Percentiles rank a stretch among this genome's conserved stretches.
phyloP scores from a whole-genome alignment of 2,797 vertebrate species.

The Pygocentrus nattereri region DNA sequence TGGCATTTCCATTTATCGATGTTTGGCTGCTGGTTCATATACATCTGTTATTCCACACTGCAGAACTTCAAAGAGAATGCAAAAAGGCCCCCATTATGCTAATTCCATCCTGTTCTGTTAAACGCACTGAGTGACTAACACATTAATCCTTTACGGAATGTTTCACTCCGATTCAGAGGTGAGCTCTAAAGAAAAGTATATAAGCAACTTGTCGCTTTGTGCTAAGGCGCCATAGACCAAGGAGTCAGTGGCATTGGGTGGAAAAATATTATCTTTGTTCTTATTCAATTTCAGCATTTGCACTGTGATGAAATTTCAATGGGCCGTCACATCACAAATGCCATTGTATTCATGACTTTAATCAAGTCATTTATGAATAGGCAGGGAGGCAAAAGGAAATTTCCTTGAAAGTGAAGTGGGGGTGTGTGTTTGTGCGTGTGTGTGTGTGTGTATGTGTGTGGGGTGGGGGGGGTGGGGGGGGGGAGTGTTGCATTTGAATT shows the following conservation, averaged over 20 bases:
- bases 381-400: slow-evolving; percentile 37
- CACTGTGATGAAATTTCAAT: slow-evolving; percentile 31
- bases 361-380: slow-evolving; percentile 49
- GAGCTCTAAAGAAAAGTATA: slow-evolving; percentile 39
- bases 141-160: slow-evolving; percentile 80
- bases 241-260: slow-evolving; percentile 46
- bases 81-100: slow-evolving; percentile 80
- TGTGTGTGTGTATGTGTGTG: too few relatives aligned
- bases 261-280: slow-evolving; percentile 53
- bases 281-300: slow-evolving; percentile 36
- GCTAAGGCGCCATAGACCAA: slow-evolving; percentile 38
- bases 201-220: slow-evolving; percentile 33
- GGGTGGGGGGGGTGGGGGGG: too few relatives aligned
- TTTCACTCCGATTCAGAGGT: slow-evolving; percentile 58
- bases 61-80: slow-evolving; percentile 85
- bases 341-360: slow-evolving; percentile 48
- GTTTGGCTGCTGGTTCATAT: slow-evolving; percentile 82
- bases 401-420: slow-evolving; percentile 43
- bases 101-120: slow-evolving; percentile 82
- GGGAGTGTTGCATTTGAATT: slow-evolving; percentile 46
- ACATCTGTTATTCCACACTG: slow-evolving; percentile 83
- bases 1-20: slow-evolving; percentile 85
- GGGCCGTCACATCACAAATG: slow-evolving; percentile 39
- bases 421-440: too few relatives aligned
- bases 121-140: slow-evolving; percentile 77